A percentile compares a stretch with the other conserved stretches of the same genome.
These are phyloP conservation scores for Hypena proboscidalis DNA, from an alignment of 2,888 invertebrate genomes.

Conservation along the genomic window DNA sequence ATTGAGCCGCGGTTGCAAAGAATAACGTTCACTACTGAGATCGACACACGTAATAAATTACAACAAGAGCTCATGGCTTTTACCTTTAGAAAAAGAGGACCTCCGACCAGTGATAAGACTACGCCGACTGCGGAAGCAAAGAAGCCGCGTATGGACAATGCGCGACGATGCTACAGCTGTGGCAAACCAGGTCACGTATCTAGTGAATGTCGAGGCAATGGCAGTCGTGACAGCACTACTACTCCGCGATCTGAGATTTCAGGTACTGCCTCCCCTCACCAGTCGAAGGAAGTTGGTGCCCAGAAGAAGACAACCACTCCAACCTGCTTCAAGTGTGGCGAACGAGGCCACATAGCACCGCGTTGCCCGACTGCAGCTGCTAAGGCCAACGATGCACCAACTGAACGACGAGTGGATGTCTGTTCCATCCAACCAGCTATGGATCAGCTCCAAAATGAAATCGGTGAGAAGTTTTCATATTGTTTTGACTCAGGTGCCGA, in stretches of 20 bases:
- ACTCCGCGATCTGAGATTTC: constrained; percentile 1
- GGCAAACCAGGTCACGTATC: constrained; percentile 1
- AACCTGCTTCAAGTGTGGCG: constrained; percentile 1
- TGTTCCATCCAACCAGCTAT: constrained; percentile 3
- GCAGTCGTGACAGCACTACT: background rate
- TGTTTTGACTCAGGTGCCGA: too few species aligned
- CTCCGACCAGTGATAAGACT: background rate
- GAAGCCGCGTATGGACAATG: background rate
- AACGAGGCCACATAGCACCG: background rate
- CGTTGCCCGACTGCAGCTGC: background rate
- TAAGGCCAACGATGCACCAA: background rate
- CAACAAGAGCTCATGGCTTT: constrained; percentile 20
- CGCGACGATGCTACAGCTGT: background rate
- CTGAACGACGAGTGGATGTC: constrained; percentile 3
- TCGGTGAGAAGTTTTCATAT: too few species aligned
- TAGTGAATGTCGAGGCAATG: constrained; percentile 5
- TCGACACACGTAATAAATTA: constrained; percentile 9
- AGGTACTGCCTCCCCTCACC: background rate
- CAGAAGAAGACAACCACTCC: background rate
- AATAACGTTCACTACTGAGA: constrained; percentile 10
- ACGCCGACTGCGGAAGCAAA: constrained; percentile 1
- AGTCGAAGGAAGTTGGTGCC: background rate
- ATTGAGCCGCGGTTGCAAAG: constrained; percentile 3
- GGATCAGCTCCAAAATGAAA: too few species aligned
- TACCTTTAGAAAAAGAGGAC: constrained; percentile 15